Evolutionary conservation across 2,888 invertebrate species (phyloP), one percentile per base, ranked within the genome.

Genomic region (Atrina japonica): DNA sequence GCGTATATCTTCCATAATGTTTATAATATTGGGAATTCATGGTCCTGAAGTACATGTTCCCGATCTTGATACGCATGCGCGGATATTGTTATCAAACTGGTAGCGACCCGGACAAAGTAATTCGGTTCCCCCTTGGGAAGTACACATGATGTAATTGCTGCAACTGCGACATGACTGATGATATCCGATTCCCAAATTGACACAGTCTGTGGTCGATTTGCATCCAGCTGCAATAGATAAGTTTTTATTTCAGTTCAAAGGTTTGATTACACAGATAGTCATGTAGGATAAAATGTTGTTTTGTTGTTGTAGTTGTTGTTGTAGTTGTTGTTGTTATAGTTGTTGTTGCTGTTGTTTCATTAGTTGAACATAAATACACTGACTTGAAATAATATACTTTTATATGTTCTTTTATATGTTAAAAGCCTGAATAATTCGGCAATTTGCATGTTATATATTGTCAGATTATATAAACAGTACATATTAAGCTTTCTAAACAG

Each of bases 161-260:
- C 84, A 84, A 0, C 82, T 80, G 18, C 21, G 63, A 52, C 84
- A 84, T 0, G 77, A 74, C 45, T 77, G 82, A 55, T 81, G 81
- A 68, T 84, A 78, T 0, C 82, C 84, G 40, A 75, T 67, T n/a
- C 60, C 58, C 14, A 61, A 21, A 5, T 21, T 49, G 18, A 43
- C 21, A 61, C 61, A 61, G 16, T 61, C 61, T 0, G 27, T 18
- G 14, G 30, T 23, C 2, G 45, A 52, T 0, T 75, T 45, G 66
- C 82, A 82, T 0, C 80, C 82, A 18, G 71, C 82, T 82, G 68
- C 43, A 76, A 77, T 25, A 35, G 5, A 35, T 11, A 35, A 35
- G n/a, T n/a, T n/a, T n/a, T n/a, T n/a, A n/a, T n/a, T n/a, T n/a
- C n/a, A n/a, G n/a, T n/a, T n/a, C n/a, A n/a, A n/a, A n/a, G n/a